Conservation (phyloP, 2,113 vertebrate genomes). For the Limanda limanda region DNA sequence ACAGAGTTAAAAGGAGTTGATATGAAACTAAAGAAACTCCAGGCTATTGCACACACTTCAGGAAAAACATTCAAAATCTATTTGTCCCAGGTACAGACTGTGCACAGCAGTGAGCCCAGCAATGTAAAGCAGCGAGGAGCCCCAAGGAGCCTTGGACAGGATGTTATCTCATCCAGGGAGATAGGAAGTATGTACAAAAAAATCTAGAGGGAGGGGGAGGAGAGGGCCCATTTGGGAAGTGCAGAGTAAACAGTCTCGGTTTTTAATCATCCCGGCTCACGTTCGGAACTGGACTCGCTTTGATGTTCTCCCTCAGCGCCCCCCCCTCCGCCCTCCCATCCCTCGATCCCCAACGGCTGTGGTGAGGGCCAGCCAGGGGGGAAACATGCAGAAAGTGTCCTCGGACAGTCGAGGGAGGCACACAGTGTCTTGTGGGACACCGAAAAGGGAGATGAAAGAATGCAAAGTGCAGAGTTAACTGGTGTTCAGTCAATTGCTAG, state of each 20-base stretch:
- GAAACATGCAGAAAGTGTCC: slow-evolving; percentile 60
- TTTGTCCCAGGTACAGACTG: slow-evolving; percentile 6
- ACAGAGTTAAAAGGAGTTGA: too few species aligned
- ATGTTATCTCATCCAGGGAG: slow-evolving; percentile 82
- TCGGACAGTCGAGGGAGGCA: slow-evolving; percentile 33
- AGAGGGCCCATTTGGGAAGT: slow-evolving; percentile 80
- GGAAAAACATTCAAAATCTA: not conserved
- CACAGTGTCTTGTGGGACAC: slow-evolving; percentile 63
- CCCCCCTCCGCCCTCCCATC: slow-evolving; percentile 73
- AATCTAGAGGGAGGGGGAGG: slow-evolving; percentile 77
- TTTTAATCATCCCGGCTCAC: slow-evolving; percentile 85
- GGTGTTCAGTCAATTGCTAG: slow-evolving; percentile 53
- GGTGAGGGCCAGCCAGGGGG: slow-evolving; percentile 41
- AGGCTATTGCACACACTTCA: not conserved
- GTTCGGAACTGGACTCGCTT: slow-evolving; percentile 80
- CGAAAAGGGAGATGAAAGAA: slow-evolving; percentile 52
- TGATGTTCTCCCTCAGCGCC: slow-evolving; percentile 78
- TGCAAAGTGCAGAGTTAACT: slow-evolving; percentile 68
- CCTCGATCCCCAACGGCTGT: slow-evolving; percentile 61
- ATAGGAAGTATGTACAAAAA: slow-evolving; percentile 83
- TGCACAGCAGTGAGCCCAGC: slow-evolving; percentile 21
- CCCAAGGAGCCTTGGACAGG: slow-evolving; percentile 60
- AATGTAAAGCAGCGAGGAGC: slow-evolving; percentile 51
- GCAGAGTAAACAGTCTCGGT: slow-evolving; percentile 83
- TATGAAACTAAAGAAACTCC: not conserved